phyloP scores from a whole-genome alignment of 2,888 invertebrate species.

The Xanthia icteritia region DNA sequence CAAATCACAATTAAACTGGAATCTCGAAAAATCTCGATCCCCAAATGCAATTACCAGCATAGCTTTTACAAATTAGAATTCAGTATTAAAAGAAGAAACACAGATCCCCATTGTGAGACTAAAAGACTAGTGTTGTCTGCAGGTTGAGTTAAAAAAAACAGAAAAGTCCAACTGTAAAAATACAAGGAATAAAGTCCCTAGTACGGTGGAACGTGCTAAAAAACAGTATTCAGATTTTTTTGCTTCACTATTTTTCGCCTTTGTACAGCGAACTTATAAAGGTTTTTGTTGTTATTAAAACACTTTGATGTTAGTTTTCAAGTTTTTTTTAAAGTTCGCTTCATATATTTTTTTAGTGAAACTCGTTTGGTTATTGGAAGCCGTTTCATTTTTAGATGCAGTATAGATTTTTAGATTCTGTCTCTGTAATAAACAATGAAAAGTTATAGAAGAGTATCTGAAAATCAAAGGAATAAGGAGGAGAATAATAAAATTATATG shows the following conservation, averaged over 20 bases:
- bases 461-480: background rate
- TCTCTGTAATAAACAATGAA: background rate
- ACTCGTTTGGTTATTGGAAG: background rate
- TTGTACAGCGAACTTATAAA: constrained; percentile 35
- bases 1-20: constrained; percentile 31
- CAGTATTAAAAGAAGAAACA: constrained; percentile 58
- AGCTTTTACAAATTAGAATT: constrained; percentile 62
- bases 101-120: constrained; percentile 49
- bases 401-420: background rate
- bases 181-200: constrained; percentile 50
- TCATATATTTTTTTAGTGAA: constrained; percentile 1
- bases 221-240: constrained; percentile 48
- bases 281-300: constrained; percentile 43
- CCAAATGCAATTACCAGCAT: constrained; percentile 56
- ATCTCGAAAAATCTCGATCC: constrained; percentile 38
- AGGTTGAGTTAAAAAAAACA: constrained; percentile 50
- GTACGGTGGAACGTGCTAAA: constrained; percentile 59
- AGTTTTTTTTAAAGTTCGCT: background rate
- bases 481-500: constrained; percentile 20
- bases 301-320: constrained; percentile 37
- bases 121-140: constrained; percentile 56
- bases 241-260: constrained; percentile 43
- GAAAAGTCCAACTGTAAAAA: constrained; percentile 37
- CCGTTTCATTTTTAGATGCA: background rate
- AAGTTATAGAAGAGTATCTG: background rate